These are phyloP conservation scores for Corythoichthys intestinalis DNA, from an alignment of 2,113 vertebrate genomes.

Conservation along the genomic window DNA sequence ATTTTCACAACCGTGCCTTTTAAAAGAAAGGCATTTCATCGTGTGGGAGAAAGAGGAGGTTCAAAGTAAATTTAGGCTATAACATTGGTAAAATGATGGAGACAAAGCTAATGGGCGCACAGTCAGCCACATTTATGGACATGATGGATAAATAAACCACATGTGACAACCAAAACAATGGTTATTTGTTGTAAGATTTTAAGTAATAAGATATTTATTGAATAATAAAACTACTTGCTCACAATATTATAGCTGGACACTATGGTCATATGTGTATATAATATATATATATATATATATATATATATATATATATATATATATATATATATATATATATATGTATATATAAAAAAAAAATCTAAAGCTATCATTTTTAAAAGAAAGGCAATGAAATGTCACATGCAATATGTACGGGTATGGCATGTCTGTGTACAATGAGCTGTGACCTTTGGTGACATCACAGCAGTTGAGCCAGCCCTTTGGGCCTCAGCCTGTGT, in stretches of 20 bases:
- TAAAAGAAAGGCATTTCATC: slow-evolving; percentile 20
- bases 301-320: too few species aligned
- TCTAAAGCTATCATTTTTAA: too few species aligned
- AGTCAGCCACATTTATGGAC: slow-evolving; percentile 30
- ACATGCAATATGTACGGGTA: not conserved
- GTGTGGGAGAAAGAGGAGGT: slow-evolving; percentile 8
- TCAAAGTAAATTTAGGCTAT: slow-evolving; percentile 56
- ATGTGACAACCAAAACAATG: slow-evolving; percentile 7
- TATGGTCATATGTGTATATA: too few species aligned
- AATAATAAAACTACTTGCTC: not conserved
- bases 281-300: too few species aligned
- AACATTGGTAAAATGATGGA: slow-evolving; percentile 48
- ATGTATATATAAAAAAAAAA: too few species aligned
- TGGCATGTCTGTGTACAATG: slow-evolving; percentile 1
- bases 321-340: too few species aligned
- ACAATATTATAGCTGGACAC: not conserved
- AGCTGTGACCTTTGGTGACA: slow-evolving; percentile 26
- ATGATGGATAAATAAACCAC: slow-evolving; percentile 45
- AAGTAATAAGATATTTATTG: not conserved
- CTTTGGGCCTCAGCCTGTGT: slow-evolving; percentile 29
- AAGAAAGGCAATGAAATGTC: not conserved
- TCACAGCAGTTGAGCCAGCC: slow-evolving; percentile 18
- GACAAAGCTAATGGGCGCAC: slow-evolving; percentile 43
- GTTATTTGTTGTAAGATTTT: not conserved
- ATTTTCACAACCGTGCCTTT: slow-evolving; percentile 35